A percentile compares a stretch with the other conserved stretches of the same genome.
phyloP scores from a whole-genome alignment of 2,888 invertebrate genomes.

The Apocheima hispidaria region DNA sequence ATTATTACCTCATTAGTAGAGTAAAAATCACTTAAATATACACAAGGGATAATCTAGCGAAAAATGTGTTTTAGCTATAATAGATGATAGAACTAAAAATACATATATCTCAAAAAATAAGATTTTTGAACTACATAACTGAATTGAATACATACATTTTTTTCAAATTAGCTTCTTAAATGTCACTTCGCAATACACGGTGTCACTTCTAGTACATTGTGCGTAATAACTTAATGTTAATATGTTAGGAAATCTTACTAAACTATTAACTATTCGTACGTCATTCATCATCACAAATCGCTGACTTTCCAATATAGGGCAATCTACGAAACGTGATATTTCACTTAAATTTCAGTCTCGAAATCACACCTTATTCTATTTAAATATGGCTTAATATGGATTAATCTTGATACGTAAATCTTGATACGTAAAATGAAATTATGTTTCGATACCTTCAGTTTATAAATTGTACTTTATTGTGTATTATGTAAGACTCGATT shows the following conservation, averaged over 20 bases:
- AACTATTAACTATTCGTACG: conserved; percentile 6
- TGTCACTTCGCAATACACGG: too few species aligned
- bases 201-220: too few species aligned
- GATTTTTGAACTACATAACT: too few species aligned
- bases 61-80: too few species aligned
- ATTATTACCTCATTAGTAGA: too few species aligned
- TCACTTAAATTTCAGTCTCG: background rate
- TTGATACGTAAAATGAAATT: background rate
- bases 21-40: too few species aligned
- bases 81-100: too few species aligned
- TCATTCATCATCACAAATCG: conserved; percentile 3
- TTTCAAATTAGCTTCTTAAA: too few species aligned
- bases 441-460: background rate
- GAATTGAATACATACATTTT: too few species aligned
- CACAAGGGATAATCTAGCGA: too few species aligned
- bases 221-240: too few species aligned
- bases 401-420: background rate
- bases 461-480: conserved; percentile 8
- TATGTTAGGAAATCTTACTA: conserved; percentile 9
- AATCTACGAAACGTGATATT: conserved; percentile 4
- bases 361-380: conserved; percentile 1
- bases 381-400: background rate
- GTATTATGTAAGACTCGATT: conserved; percentile 4
- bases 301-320: conserved; percentile 16
- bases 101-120: too few species aligned